Conservation (phyloP, 2,888 invertebrate genomes). For the Conistra vaccinii region DNA sequence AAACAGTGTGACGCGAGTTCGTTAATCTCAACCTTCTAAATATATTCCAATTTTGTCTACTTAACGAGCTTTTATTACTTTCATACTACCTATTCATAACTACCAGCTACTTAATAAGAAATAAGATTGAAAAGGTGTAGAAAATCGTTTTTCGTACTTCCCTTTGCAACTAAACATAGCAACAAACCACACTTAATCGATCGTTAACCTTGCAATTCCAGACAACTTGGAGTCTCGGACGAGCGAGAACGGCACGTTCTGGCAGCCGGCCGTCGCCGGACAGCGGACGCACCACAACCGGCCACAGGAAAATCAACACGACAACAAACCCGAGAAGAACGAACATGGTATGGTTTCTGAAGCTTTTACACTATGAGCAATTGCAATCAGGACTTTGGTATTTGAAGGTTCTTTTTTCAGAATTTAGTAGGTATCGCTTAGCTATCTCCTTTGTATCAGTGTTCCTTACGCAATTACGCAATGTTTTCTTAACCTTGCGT, state of each 20-base stretch:
- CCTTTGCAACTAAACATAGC: constrained; percentile 7
- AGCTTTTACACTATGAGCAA: neutral
- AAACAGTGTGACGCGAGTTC: neutral
- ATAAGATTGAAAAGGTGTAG: neutral
- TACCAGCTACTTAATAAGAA: neutral
- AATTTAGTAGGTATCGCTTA: neutral
- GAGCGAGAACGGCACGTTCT: constrained; percentile 52
- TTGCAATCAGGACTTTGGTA: neutral
- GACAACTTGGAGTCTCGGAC: constrained; percentile 56
- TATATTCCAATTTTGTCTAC: neutral
- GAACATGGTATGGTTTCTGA: constrained; percentile 38
- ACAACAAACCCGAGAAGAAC: constrained; percentile 27
- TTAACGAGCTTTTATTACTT: neutral
- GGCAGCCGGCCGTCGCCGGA: constrained; percentile 52
- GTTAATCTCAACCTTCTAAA: neutral
- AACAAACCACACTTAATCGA: constrained; percentile 49
- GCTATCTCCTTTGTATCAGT: neutral
- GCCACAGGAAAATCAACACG: constrained; percentile 7
- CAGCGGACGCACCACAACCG: neutral
- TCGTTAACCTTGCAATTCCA: constrained; percentile 70
- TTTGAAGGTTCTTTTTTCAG: neutral
- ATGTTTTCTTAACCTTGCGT: neutral
- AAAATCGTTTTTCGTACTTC: constrained; percentile 18
- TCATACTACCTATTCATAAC: neutral
- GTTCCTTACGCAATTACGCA: no score